A percentile compares a stretch with the other conserved stretches of the same genome.
phyloP scores from a whole-genome alignment of 1,140 invertebrate species.

The Pemphigus obesinymphae region DNA sequence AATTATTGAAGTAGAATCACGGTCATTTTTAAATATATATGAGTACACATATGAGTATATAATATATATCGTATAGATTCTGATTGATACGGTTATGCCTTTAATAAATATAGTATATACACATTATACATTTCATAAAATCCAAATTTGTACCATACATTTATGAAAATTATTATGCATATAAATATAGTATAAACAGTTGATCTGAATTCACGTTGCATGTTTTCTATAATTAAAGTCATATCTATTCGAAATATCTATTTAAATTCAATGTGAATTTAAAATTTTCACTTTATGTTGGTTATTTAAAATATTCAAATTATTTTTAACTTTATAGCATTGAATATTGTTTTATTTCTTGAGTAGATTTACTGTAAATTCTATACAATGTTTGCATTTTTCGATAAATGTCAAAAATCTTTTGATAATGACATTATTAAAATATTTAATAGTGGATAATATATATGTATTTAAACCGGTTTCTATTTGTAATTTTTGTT shows the following conservation, averaged over 20 bases:
- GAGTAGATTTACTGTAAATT: neutral
- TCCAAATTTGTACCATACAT: neutral
- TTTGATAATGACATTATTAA: constrained; percentile 13
- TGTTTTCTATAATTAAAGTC: constrained; percentile 9
- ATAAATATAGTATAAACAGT: too few relatives aligned
- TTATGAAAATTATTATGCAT: neutral
- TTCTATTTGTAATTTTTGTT: neutral
- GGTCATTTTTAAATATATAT: too few relatives aligned
- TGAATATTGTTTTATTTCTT: constrained; percentile 8
- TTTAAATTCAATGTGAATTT: neutral
- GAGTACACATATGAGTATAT: too few relatives aligned
- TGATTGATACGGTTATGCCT: too few relatives aligned
- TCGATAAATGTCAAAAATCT: neutral
- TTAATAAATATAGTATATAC: too few relatives aligned
- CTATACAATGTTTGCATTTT: neutral
- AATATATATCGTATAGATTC: too few relatives aligned
- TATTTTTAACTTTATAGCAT: neutral
- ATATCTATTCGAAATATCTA: neutral
- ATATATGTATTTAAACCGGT: neutral
- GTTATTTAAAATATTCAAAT: neutral
- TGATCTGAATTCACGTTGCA: too few relatives aligned
- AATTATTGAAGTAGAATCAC: too few relatives aligned
- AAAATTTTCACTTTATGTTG: neutral
- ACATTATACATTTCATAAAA: neutral
- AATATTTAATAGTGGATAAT: neutral